A percentile compares a stretch with the other conserved stretches of the same genome.
phyloP scores from a whole-genome alignment of 2,113 vertebrate genomes.

The Riparia riparia region DNA sequence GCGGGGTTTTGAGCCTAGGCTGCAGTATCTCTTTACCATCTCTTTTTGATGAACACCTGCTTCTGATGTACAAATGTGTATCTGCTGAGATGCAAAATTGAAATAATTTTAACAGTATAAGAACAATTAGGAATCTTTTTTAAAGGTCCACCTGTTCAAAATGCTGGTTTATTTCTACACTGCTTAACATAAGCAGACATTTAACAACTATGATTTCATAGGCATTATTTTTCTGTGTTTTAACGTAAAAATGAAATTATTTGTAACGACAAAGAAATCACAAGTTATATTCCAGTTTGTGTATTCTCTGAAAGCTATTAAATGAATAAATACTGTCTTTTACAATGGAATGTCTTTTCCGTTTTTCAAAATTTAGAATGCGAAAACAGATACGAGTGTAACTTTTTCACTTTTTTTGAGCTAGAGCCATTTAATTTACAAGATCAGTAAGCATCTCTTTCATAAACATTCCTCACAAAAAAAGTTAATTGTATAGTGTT shows the following conservation, averaged over 20 bases:
- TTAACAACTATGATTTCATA: not conserved
- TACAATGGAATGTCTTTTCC: not conserved
- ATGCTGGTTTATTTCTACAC: slow-evolving; percentile 73
- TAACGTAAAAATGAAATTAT: slow-evolving; percentile 21
- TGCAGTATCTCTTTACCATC: slow-evolving; percentile 73
- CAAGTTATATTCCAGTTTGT: not conserved
- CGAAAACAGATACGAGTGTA: not conserved
- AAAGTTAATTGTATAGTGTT: not conserved
- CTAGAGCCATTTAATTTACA: not conserved
- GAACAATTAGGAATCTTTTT: slow-evolving; percentile 92
- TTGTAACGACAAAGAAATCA: not conserved
- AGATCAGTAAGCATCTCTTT: not conserved
- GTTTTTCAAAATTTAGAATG: not conserved
- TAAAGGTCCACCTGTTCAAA: slow-evolving; percentile 89
- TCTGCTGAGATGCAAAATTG: slow-evolving; percentile 84
- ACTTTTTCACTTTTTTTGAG: not conserved
- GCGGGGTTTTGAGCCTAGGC: slow-evolving; percentile 75
- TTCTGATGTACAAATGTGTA: slow-evolving; percentile 84
- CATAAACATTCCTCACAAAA: not conserved
- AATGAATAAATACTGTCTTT: not conserved
- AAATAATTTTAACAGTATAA: slow-evolving; percentile 88
- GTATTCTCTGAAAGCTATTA: not conserved
- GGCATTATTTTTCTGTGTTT: not conserved
- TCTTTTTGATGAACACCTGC: slow-evolving; percentile 91
- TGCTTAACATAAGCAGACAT: not conserved